Conservation (phyloP, 2,888 invertebrate genomes). For the Sisyra terminalis region DNA sequence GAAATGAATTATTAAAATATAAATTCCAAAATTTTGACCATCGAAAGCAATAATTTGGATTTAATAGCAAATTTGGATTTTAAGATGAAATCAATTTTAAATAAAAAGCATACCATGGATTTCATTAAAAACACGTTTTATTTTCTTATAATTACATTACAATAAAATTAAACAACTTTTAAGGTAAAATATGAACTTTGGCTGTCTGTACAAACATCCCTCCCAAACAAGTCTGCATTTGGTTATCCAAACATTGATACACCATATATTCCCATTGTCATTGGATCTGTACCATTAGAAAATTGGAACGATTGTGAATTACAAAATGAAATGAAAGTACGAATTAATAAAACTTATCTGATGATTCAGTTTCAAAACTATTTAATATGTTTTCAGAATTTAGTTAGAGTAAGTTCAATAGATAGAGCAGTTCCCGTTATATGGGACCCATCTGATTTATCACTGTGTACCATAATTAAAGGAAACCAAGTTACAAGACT, state of each 20-base stretch:
- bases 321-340: constrained; percentile 12
- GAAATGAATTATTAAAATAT: neutral
- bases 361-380: constrained; percentile 7
- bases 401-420: too few species aligned
- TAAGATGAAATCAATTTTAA: too few species aligned
- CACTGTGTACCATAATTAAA: too few species aligned
- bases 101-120: too few species aligned
- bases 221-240: constrained; percentile 14
- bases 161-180: constrained; percentile 13
- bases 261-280: constrained; percentile 17
- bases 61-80: too few species aligned
- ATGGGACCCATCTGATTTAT: too few species aligned
- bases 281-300: constrained; percentile 16
- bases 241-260: constrained; percentile 18
- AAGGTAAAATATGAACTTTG: constrained; percentile 18
- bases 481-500: too few species aligned
- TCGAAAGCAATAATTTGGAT: too few species aligned
- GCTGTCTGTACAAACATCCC: constrained; percentile 15
- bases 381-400: too few species aligned
- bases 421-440: too few species aligned
- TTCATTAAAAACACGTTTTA: too few species aligned
- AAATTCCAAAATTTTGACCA: too few species aligned
- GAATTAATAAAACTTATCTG: constrained; percentile 14
- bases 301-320: constrained; percentile 13
- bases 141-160: neutral